phyloP scores from a whole-genome alignment of 2,888 invertebrate species.

The Ornithoptera priamus region DNA sequence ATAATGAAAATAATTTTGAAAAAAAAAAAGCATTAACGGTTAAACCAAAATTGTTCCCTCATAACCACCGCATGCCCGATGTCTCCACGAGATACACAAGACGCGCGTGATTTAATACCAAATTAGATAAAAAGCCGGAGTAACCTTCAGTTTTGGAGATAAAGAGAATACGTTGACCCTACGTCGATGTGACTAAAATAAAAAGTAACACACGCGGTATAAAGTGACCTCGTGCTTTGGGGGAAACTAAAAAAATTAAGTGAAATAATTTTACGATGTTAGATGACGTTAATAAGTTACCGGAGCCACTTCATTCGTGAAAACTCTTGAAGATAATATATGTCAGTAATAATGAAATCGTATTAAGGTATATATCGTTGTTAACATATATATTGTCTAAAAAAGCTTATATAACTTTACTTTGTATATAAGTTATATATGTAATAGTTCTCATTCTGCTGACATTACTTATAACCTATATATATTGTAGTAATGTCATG shows the following conservation, averaged over 20 bases:
- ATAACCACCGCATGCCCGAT: constrained; percentile 17
- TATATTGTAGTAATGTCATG: no score
- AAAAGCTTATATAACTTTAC: no score
- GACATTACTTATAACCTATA: no score
- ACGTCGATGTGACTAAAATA: constrained; percentile 14
- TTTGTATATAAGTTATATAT: no score
- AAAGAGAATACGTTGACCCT: constrained; percentile 27
- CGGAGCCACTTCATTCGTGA: no score
- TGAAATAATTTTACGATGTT: not conserved
- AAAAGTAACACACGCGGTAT: constrained; percentile 5
- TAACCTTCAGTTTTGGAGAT: constrained; percentile 27
- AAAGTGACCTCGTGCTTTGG: constrained; percentile 3
- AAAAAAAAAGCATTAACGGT: not conserved
- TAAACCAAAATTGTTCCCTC: constrained; percentile 16
- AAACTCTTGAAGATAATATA: not conserved
- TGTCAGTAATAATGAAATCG: not conserved
- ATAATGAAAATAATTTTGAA: no score
- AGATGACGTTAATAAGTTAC: constrained; percentile 18
- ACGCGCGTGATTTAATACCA: constrained; percentile 28
- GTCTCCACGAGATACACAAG: constrained; percentile 13
- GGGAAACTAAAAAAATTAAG: not conserved
- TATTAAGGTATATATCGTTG: not conserved
- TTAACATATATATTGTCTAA: no score
- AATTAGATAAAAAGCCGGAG: constrained; percentile 27
- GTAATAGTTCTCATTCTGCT: no score